Evolutionary conservation across 2,888 invertebrate genomes (phyloP), one percentile per base, ranked within the genome.

Genomic region (Frankliniella intonsa): DNA sequence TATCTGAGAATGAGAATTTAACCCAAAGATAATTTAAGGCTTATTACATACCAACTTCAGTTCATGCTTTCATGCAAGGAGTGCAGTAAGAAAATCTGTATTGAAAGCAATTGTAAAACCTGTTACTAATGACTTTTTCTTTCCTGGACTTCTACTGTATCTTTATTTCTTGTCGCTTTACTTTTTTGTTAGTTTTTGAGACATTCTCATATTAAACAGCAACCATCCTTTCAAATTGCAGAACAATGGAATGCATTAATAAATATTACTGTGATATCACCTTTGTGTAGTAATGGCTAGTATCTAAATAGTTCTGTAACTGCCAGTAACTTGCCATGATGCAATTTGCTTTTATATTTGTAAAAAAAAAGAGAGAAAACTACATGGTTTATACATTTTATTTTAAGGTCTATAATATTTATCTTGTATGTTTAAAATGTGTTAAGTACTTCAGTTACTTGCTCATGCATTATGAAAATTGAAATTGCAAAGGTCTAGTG

Each of bases 21-120:
- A 76, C 69, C 69, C 69, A 76, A 76, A 76, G 69, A 76, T 76
- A 22, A 12, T 9, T 22, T 76, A 76, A 22, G 69, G 25, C 69
- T 22, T 76, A 22, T 76, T 5, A 76, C 69, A 0, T 22, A 76
- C 14, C 17, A 55, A 55, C 14, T 19, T 55, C 14, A 19, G 9
- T 55, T 19, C 5, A 55, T 55, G 55, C 55, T 55, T 19, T 55
- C 55, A 55, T 19, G 14, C 55, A 38, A 38, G 5, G 38, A 38
- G 5, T 5, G 38, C 38, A 38, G 38, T 38, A 5, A 38, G 38
- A 3, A 38, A 38, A 38, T 5, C 5, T 38, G 38, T 38, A 38
- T 38, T 38, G 38, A 38, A 38, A 38, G 38, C 38, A 38, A 38
- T 38, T 38, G 38, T 38, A 38, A 3, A 38, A 38, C 38, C 3